Conservation (phyloP, 1,140 invertebrate genomes). For the Chrysoperla carnea region DNA sequence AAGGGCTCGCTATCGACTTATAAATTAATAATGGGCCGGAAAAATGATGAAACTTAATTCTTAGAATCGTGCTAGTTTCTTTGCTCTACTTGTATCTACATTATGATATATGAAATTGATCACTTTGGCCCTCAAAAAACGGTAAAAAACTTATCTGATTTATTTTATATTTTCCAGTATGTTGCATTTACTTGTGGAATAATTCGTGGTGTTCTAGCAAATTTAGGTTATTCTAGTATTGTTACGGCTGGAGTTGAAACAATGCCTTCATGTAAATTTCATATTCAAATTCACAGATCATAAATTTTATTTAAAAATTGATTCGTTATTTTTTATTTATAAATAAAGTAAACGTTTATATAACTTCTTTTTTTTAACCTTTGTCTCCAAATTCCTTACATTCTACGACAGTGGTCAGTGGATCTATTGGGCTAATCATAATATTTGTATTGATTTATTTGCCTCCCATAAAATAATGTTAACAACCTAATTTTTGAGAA, state of each 20-base stretch:
- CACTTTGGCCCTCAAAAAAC: too few relatives aligned
- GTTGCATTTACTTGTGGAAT: slow-evolving; percentile 92
- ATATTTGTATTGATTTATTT: too few relatives aligned
- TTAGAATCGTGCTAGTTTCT: too few relatives aligned
- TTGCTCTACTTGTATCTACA: too few relatives aligned
- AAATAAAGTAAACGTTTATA: not conserved
- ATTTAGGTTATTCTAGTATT: slow-evolving; percentile 82
- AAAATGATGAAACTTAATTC: too few relatives aligned
- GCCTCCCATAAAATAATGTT: too few relatives aligned
- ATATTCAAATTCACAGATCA: slow-evolving; percentile 65
- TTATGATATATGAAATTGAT: too few relatives aligned
- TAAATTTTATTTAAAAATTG: slow-evolving; percentile 13
- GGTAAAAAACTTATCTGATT: slow-evolving; percentile 1
- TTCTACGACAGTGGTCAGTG: too few relatives aligned
- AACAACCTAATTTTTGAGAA: too few relatives aligned
- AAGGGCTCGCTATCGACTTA: too few relatives aligned
- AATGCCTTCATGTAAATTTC: slow-evolving; percentile 90
- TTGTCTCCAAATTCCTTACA: not conserved
- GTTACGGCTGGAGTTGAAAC: slow-evolving; percentile 87
- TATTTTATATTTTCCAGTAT: slow-evolving; percentile 44
- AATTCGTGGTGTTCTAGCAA: slow-evolving; percentile 83
- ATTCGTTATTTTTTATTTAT: slow-evolving; percentile 1
- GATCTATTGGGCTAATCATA: too few relatives aligned
- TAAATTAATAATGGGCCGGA: too few relatives aligned
- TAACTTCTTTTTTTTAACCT: not conserved